Evolutionary conservation across 2,888 invertebrate genomes (phyloP), one percentile per base, ranked within the genome.

Genomic region (Exocentrus adspersus): DNA sequence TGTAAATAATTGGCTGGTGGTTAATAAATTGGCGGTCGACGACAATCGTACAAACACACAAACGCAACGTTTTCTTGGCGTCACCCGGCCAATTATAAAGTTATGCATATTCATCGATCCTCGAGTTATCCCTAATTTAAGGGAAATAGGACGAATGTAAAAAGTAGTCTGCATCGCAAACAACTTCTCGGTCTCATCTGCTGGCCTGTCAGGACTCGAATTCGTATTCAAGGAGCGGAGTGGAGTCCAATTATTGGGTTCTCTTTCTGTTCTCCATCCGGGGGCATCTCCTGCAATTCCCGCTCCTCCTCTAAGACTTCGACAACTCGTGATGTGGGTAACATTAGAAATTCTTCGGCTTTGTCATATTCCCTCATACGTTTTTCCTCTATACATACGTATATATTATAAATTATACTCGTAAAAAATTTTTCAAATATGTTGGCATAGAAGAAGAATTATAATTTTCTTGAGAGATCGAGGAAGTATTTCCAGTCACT

Each of bases 111-210:
- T 66, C 64, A 69, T 64, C 46, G 58, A 60, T 59, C 37, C 60
- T 50, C 64, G 58, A 64, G 64, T 68, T 68, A 68, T 61, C 65
- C 60, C 51, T 61, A 60, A 63, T 60, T 65, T 60, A 48, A n/a
- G 37, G 41, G 43, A 46, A 68, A 68, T 58, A 56, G 64, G 61
- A 52, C 43, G 60, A 58, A 61, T 53, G 48, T 63, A 65, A 69
- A 67, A 68, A 69, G 56, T 41, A 65, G 62, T 57, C 50, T 57
- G 53, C 54, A 64, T 68, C 64, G 63, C 65, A 61, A 67, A 71
- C 73, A 71, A 75, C 72, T 72, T 70, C 62, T 64, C 58, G 75
- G 73, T 71, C 74, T 74, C 73, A 65, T 65, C 61, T 65, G 65
- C 60, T 56, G 56, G 57, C 56, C 63, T 65, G 65, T 65, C 65